Percentiles rank a stretch among this genome's conserved stretches.
Evolutionary conservation across 2,888 invertebrate species (phyloP).

Genomic region (Baronia brevicornis): DNA sequence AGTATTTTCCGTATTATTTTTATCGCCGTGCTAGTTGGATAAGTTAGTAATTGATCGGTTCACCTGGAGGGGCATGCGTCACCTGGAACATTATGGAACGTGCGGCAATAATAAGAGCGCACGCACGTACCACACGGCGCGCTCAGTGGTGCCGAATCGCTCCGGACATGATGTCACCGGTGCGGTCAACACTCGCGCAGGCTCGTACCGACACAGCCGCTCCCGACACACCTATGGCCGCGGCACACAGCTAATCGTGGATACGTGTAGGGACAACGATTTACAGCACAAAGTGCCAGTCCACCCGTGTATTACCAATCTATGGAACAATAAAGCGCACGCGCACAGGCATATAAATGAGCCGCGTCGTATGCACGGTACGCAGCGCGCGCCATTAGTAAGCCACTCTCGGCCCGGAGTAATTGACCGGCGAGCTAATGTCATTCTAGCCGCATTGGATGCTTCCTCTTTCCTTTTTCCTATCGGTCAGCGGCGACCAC

Average conservation of each 20-base stretch:
- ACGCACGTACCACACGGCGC: constrained; percentile 57
- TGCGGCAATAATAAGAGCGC: constrained; percentile 40
- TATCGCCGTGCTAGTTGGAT: no score
- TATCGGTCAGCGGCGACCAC: constrained; percentile 67
- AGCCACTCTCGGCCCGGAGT: constrained; percentile 60
- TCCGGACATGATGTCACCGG: constrained; percentile 72
- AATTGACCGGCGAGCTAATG: constrained; percentile 72
- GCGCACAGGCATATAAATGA: constrained; percentile 65
- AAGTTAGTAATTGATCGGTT: constrained; percentile 13
- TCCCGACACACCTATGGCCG: constrained; percentile 40
- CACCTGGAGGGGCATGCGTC: constrained; percentile 40
- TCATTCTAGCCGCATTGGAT: constrained; percentile 68
- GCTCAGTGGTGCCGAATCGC: constrained; percentile 59
- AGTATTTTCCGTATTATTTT: no score
- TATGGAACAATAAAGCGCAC: constrained; percentile 72
- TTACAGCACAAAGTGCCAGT: constrained; percentile 73
- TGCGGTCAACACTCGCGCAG: constrained; percentile 49
- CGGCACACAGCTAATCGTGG: constrained; percentile 68
- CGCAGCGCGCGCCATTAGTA: constrained; percentile 67
- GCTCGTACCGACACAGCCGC: constrained; percentile 56
- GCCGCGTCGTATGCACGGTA: constrained; percentile 61
- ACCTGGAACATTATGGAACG: constrained; percentile 34
- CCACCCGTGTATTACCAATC: constrained; percentile 74
- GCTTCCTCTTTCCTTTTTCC: constrained; percentile 76
- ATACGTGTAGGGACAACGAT: constrained; percentile 71